Evolutionary conservation across 2,888 invertebrate species (phyloP).

Genomic region (Rambutsinella grinnellia): DNA sequence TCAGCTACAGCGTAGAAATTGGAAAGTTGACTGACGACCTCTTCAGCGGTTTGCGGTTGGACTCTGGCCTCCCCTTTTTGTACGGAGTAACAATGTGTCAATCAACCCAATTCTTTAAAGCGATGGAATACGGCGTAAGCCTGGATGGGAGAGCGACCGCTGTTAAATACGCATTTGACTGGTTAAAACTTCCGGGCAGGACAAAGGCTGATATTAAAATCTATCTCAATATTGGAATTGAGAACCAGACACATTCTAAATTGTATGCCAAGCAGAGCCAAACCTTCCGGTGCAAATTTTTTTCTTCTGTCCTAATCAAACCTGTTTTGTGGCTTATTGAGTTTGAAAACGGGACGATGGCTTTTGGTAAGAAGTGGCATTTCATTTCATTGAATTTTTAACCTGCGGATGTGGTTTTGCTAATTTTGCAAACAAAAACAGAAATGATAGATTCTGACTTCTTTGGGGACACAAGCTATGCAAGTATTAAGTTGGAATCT

Average conservation of each 20-base stretch:
- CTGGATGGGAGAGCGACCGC: constrained; percentile 10
- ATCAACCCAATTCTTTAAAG: constrained; percentile 9
- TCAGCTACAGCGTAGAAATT: constrained; percentile 14
- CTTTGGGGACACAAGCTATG: constrained; percentile 7
- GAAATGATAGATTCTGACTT: constrained; percentile 2
- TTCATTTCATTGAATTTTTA: no score
- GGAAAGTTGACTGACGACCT: constrained; percentile 12
- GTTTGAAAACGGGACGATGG: not conserved
- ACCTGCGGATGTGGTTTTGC: no score
- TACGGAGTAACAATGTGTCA: constrained; percentile 16
- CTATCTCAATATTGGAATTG: constrained; percentile 10
- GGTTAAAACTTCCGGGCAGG: constrained; percentile 10
- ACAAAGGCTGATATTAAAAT: constrained; percentile 19
- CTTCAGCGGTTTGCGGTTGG: constrained; percentile 6
- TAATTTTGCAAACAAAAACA: no score
- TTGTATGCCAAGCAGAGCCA: not conserved
- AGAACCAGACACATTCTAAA: not conserved
- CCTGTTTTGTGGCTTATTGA: constrained; percentile 8
- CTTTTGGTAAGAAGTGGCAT: no score
- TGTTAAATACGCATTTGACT: constrained; percentile 3
- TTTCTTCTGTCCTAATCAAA: constrained; percentile 6
- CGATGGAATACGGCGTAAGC: constrained; percentile 15
- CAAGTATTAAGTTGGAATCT: not conserved
- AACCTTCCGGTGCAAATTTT: constrained; percentile 13
- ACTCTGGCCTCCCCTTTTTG: constrained; percentile 9